Evolutionary conservation across 2,888 invertebrate genomes (phyloP).

Genomic region (Eupithecia abbreviata): DNA sequence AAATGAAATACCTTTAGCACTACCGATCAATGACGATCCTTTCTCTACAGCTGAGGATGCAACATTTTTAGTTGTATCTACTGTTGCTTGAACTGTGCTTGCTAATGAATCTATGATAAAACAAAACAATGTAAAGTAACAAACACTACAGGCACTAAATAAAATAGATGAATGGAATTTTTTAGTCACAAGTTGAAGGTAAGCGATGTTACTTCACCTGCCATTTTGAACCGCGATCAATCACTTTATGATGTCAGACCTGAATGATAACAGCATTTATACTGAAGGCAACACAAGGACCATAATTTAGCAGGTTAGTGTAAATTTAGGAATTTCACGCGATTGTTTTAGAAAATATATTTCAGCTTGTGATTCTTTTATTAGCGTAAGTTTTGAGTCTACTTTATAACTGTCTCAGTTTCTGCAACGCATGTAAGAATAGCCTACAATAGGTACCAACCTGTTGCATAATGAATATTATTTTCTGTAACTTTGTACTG

Average conservation of each 20-base stretch:
- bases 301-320: slow-evolving; percentile 28
- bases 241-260: slow-evolving; percentile 34
- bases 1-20: slow-evolving; percentile 57
- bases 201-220: slow-evolving; percentile 37
- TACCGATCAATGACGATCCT: slow-evolving; percentile 51
- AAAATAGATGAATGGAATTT: slow-evolving; percentile 7
- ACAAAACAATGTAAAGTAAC: not conserved
- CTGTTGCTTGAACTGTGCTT: slow-evolving; percentile 42
- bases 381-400: not conserved
- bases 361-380: slow-evolving; percentile 2
- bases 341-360: not conserved
- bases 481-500: too few species aligned
- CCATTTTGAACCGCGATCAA: slow-evolving; percentile 37
- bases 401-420: not conserved
- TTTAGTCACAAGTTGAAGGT: slow-evolving; percentile 29
- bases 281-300: slow-evolving; percentile 36
- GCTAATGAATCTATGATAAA: slow-evolving; percentile 26
- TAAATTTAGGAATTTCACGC: slow-evolving; percentile 19
- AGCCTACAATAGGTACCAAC: too few species aligned
- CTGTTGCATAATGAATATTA: too few species aligned
- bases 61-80: slow-evolving; percentile 51
- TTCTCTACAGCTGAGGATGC: slow-evolving; percentile 52
- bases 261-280: slow-evolving; percentile 35
- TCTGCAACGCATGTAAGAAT: too few species aligned
- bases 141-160: not conserved